Evolutionary conservation across 2,113 vertebrate species (phyloP), one percentile per base, ranked within the genome.

Genomic region (Ceuthmochares aereus): DNA sequence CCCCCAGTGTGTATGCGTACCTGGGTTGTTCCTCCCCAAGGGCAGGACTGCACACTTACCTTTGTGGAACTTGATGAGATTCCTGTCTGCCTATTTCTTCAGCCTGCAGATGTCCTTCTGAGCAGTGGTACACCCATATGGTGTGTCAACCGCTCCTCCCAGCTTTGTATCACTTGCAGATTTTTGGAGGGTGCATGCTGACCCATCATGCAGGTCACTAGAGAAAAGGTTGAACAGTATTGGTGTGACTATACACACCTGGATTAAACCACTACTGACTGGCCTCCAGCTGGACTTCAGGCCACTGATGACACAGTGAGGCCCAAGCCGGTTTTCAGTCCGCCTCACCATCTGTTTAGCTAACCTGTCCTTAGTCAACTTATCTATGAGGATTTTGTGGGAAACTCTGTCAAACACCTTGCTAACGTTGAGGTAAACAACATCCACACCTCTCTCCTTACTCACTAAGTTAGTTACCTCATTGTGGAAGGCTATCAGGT

Each of bases 311-410:
- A 32, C 30, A 25, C 2, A n/a, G 32, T n/a, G 52, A 77, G 4
- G 7, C 27, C 18, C 47, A 52, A 62, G 25, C 25, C 20, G 25
- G 9, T 68, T 72, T 66, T 59, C 13, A 25, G 49, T 51, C 51
- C 32, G 21, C 34, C 21, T 42, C 26, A 11, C 60, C 45, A 14
- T 29, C 18, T 2, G 0, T 36, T 54, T 76, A 34, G 37, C 6
- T 80, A 34, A 49, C 49, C 8, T 0, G 0, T 34, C 29, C 5
- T 70, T 56, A 40, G 18, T 49, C n/a, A 76, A 18, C 6, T 26
- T 70, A 18, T 26, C 36, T 43, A 1, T 90, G 47, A 52, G 18
- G n/a, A 27, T 87, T 59, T 87, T 34, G 29, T 36, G 27, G 29
- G n/a, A 36, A 67, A 6, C 47, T 1, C 0, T 14, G 15, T n/a